Evolutionary conservation across 2,888 invertebrate genomes (phyloP).

Genomic region (Thymelicus lineola): DNA sequence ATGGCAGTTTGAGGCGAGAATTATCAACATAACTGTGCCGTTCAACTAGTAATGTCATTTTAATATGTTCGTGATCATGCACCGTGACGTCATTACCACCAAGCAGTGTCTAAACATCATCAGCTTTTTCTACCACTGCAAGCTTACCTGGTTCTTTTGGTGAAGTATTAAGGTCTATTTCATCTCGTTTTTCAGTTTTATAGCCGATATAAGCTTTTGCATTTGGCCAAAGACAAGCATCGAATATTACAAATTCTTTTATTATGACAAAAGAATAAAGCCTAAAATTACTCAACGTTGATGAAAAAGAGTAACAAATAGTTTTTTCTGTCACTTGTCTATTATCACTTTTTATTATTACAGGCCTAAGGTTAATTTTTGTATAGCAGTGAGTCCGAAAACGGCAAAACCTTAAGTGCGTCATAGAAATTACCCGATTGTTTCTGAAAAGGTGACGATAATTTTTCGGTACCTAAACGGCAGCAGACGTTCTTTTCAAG

Average conservation of each 20-base stretch:
- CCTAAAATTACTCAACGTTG: slow-evolving; percentile 53
- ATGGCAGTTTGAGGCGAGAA: slow-evolving; percentile 61
- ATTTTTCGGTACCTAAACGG: slow-evolving; percentile 63
- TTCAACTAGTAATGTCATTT: slow-evolving; percentile 79
- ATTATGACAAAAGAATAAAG: slow-evolving; percentile 56
- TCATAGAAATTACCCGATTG: slow-evolving; percentile 74
- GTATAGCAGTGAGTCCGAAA: slow-evolving; percentile 5
- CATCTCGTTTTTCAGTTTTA: neutral
- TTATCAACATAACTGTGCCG: slow-evolving; percentile 69
- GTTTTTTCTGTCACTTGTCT: neutral
- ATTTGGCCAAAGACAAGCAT: slow-evolving; percentile 46
- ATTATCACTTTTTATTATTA: slow-evolving; percentile 9
- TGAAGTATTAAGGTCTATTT: slow-evolving; percentile 4
- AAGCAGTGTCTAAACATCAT: slow-evolving; percentile 42
- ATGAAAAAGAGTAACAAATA: slow-evolving; percentile 9
- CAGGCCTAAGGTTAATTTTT: slow-evolving; percentile 2
- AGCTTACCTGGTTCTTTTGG: slow-evolving; percentile 11
- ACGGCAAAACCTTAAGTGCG: slow-evolving; percentile 31
- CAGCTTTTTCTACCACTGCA: slow-evolving; percentile 18
- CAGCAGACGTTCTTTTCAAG: slow-evolving; percentile 70
- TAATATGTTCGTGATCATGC: slow-evolving; percentile 69
- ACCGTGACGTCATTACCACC: slow-evolving; percentile 80
- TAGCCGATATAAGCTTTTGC: slow-evolving; percentile 13
- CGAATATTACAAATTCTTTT: slow-evolving; percentile 57
- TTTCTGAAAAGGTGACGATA: slow-evolving; percentile 80